Conservation (phyloP, 1,140 invertebrate species). For the Idris sp. region DNA sequence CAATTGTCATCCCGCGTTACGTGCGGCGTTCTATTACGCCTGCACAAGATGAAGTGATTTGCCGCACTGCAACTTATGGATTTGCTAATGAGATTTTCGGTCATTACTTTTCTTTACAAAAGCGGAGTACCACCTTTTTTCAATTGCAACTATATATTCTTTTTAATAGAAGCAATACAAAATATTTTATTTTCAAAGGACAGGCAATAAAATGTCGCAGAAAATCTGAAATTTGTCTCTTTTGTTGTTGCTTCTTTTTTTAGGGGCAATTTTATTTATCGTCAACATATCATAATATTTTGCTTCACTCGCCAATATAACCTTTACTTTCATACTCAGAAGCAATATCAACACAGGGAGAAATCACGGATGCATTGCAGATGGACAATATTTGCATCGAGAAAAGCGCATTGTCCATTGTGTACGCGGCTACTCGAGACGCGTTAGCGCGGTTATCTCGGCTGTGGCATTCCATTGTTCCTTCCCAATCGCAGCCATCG, state of each 20-base stretch:
- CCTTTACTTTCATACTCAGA: constrained; percentile 59
- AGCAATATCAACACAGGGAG: constrained; percentile 54
- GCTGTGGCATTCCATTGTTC: constrained; percentile 64
- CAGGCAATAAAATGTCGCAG: too few species aligned
- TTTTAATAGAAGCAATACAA: too few species aligned
- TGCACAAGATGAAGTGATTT: constrained; percentile 54
- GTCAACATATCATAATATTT: constrained; percentile 56
- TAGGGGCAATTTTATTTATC: constrained; percentile 28
- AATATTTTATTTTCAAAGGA: too few species aligned
- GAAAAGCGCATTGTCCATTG: constrained; percentile 64
- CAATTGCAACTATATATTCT: too few species aligned
- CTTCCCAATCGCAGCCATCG: constrained; percentile 58
- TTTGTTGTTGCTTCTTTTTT: constrained; percentile 26
- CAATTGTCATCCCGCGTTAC: constrained; percentile 48
- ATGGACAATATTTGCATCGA: constrained; percentile 62
- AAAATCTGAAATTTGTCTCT: constrained; percentile 37
- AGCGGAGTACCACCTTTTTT: too few species aligned
- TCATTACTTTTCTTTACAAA: too few species aligned
- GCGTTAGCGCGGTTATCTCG: constrained; percentile 60
- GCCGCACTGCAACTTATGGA: constrained; percentile 19
- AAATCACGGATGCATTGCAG: constrained; percentile 60
- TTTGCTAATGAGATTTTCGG: constrained; percentile 17
- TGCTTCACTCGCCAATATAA: constrained; percentile 51
- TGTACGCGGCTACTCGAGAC: constrained; percentile 53
- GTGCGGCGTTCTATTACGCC: constrained; percentile 51